Conservation (phyloP, 2,797 vertebrate genomes). For the Anomalospiza imberbis region DNA sequence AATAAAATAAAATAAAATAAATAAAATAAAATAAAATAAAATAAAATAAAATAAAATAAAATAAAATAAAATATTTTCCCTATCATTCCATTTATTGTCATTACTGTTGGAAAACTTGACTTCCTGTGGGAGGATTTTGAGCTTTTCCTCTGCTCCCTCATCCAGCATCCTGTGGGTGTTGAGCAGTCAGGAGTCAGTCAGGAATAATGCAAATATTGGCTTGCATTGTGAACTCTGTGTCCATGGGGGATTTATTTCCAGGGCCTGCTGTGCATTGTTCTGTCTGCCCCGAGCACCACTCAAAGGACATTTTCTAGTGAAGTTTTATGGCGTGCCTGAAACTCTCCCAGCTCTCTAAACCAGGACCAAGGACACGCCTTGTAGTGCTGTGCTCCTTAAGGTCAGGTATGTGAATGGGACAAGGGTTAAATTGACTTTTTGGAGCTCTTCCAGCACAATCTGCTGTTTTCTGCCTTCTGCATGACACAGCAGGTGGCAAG, state of each 20-base stretch:
- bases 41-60: rapidly evolving
- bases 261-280: not conserved
- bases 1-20: not conserved
- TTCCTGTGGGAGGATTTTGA: not conserved
- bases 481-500: not conserved
- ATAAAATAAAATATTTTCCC: not conserved
- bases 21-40: not conserved
- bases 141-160: not conserved
- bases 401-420: not conserved
- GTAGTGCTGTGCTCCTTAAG: not conserved
- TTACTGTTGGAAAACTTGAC: not conserved
- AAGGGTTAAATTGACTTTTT: not conserved
- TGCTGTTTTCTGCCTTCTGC: not conserved
- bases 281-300: not conserved
- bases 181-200: not conserved
- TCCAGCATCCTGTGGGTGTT: not conserved
- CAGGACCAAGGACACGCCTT: not conserved
- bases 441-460: slow-evolving; percentile 13
- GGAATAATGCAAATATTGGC: not conserved
- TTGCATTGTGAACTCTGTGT: not conserved
- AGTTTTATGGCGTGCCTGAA: not conserved
- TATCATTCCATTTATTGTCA: not conserved
- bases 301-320: not conserved
- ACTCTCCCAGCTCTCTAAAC: not conserved
- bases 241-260: not conserved